Evolutionary conservation across 2,113 vertebrate genomes (phyloP).

Genomic region (Ahaetulla prasina): DNA sequence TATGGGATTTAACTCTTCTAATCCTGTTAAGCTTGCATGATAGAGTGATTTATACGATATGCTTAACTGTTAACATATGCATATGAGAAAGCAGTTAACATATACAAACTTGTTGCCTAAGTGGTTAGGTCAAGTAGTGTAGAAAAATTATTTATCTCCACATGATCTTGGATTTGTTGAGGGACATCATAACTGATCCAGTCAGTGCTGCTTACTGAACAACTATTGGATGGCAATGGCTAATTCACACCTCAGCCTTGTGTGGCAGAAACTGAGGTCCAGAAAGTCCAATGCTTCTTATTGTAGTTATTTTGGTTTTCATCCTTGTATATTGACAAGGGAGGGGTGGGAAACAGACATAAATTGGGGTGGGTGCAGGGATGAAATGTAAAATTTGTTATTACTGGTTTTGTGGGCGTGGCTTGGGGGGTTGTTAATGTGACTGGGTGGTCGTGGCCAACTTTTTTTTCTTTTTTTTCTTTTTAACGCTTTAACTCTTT

Average conservation of each 20-base stretch:
- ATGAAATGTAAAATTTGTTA: too few relatives aligned
- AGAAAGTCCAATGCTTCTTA: background rate
- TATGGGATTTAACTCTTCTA: background rate
- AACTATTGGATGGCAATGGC: background rate
- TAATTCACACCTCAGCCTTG: background rate
- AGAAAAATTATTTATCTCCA: background rate
- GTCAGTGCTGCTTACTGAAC: background rate
- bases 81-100: background rate
- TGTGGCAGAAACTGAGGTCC: background rate
- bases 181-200: background rate
- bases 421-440: too few relatives aligned
- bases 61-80: background rate
- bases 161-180: background rate
- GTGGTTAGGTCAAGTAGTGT: background rate
- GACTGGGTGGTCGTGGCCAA: too few relatives aligned
- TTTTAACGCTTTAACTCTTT: too few relatives aligned
- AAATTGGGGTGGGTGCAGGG: background rate
- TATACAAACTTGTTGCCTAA: background rate
- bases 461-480: too few relatives aligned
- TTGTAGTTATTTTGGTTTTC: background rate
- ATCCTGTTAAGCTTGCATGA: background rate
- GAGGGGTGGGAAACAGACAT: background rate
- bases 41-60: background rate
- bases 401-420: too few relatives aligned
- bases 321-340: background rate